Conservation (phyloP, 2,113 vertebrate genomes). For the Mobula hypostoma region DNA sequence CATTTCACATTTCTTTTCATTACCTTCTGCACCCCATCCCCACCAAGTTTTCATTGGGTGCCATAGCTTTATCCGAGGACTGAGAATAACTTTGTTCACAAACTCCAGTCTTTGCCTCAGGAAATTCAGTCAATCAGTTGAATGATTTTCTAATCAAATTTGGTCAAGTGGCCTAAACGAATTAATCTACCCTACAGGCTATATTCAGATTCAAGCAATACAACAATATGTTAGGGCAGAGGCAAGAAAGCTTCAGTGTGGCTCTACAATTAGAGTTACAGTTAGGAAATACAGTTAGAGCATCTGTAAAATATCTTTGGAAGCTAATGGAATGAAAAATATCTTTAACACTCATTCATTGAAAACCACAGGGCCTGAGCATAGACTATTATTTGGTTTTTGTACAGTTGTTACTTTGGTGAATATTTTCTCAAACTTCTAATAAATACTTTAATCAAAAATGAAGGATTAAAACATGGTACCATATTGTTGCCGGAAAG, state of each 20-base stretch:
- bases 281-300: background rate
- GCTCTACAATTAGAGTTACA: no score
- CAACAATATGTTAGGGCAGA: background rate
- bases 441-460: conserved; percentile 7
- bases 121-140: background rate
- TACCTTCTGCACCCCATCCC: background rate
- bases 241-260: background rate
- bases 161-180: background rate
- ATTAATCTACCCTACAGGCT: background rate
- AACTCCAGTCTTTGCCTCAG: background rate
- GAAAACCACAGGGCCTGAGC: background rate
- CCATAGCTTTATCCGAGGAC: background rate
- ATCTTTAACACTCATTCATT: background rate
- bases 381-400: background rate
- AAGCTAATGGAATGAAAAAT: background rate
- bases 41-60: background rate
- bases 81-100: background rate
- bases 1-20: background rate
- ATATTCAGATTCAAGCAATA: background rate
- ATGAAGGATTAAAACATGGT: background rate
- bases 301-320: background rate
- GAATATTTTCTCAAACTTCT: background rate
- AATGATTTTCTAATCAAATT: background rate
- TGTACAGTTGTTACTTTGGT: background rate
- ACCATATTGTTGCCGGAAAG: background rate